These are phyloP conservation scores for Podarcis siculus DNA, from an alignment of 2,797 vertebrate genomes.

Conservation along the genomic window DNA sequence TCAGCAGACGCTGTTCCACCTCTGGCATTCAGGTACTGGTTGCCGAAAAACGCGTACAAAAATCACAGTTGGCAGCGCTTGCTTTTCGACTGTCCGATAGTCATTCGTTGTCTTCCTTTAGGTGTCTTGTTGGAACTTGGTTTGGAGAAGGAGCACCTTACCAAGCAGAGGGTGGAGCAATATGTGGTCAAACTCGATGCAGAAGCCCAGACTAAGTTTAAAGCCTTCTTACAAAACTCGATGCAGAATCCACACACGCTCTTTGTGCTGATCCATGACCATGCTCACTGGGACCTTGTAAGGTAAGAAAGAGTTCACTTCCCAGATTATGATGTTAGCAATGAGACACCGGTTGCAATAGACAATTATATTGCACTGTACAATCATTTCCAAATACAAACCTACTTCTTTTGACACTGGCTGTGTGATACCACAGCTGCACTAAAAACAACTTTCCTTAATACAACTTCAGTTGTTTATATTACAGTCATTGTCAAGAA, in stretches of 20 bases:
- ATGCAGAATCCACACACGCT: constrained; percentile 92
- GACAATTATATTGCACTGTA: not conserved
- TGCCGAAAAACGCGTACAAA: not conserved
- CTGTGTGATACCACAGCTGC: not conserved
- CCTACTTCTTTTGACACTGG: constrained; percentile 31
- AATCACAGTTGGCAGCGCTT: not conserved
- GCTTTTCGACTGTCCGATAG: constrained; percentile 8
- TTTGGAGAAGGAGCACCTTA: constrained; percentile 85
- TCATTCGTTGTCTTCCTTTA: constrained; percentile 62
- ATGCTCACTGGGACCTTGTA: constrained; percentile 94
- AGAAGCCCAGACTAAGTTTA: constrained; percentile 85
- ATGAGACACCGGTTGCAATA: not conserved
- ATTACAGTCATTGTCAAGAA: not conserved
- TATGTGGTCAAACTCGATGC: constrained; percentile 91
- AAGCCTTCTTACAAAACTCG: constrained; percentile 89
- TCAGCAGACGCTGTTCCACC: constrained; percentile 91
- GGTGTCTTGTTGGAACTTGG: constrained; percentile 92
- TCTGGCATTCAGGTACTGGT: constrained; percentile 91
- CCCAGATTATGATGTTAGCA: not conserved
- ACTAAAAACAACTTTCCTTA: not conserved
- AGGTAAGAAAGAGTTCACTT: constrained; percentile 79
- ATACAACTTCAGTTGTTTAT: no score
- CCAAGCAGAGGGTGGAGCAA: constrained; percentile 85
- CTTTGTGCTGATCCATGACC: constrained; percentile 95
- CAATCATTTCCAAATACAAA: not conserved